Percentiles rank a stretch among this genome's conserved stretches.
Conservation (phyloP, 2,113 vertebrate species). For the Salvator merianae region DNA sequence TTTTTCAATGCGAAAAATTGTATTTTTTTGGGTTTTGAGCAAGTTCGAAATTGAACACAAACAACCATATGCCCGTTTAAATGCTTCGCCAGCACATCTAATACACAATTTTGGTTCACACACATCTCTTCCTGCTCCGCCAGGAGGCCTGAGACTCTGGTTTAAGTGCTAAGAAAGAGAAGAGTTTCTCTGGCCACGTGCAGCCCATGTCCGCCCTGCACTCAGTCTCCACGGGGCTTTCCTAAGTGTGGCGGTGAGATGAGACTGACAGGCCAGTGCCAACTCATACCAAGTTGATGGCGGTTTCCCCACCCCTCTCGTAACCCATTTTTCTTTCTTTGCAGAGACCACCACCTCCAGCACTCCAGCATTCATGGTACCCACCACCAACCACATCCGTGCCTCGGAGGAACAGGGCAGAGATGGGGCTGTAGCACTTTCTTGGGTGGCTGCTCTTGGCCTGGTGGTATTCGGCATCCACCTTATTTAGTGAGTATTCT, state of each 20-base stretch:
- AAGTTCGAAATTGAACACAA: too few species aligned
- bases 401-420: constrained; percentile 56
- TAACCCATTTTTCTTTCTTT: background rate
- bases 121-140: too few species aligned
- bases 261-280: background rate
- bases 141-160: too few species aligned
- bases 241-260: background rate
- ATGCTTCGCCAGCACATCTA: too few species aligned
- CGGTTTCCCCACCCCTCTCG: background rate
- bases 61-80: too few species aligned
- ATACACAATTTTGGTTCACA: too few species aligned
- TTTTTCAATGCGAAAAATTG: too few species aligned
- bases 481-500: constrained; percentile 74
- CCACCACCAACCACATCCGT: constrained; percentile 65
- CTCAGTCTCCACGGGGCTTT: too few species aligned
- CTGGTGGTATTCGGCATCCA: constrained; percentile 65
- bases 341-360: constrained; percentile 66
- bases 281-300: background rate
- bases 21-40: too few species aligned
- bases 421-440: constrained; percentile 56
- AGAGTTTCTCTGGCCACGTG: too few species aligned
- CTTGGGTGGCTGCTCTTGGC: constrained; percentile 67
- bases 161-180: too few species aligned
- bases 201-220: background rate
- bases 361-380: constrained; percentile 67